Conservation (phyloP, 2,113 vertebrate species). For the Ranitomeya imitator region DNA sequence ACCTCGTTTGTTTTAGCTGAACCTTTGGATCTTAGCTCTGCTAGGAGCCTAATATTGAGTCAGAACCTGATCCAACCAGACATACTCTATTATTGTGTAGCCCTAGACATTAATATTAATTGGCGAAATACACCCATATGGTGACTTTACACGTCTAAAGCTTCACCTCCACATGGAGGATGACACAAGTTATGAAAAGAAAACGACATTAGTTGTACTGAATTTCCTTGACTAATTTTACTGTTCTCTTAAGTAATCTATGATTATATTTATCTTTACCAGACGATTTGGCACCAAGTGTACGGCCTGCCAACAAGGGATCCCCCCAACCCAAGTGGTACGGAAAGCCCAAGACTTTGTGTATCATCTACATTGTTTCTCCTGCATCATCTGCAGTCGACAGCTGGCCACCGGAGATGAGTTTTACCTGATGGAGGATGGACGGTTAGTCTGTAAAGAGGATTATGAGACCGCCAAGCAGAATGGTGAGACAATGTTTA, state of each 20-base stretch:
- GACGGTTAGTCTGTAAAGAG: constrained; percentile 96
- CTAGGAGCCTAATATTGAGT: neutral
- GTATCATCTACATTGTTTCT: constrained; percentile 97
- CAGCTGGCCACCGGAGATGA: constrained; percentile 96
- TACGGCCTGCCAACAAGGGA: constrained; percentile 97
- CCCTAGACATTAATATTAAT: neutral
- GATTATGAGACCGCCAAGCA: constrained; percentile 98
- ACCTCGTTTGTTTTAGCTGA: neutral
- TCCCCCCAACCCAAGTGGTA: constrained; percentile 97
- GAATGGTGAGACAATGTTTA: constrained; percentile 78
- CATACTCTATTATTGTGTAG: neutral
- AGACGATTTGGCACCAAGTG: constrained; percentile 99
- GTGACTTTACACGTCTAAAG: neutral
- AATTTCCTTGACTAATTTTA: neutral
- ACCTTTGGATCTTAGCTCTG: neutral
- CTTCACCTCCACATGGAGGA: neutral
- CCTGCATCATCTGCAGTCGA: constrained; percentile 96
- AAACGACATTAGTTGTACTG: neutral
- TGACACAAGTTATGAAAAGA: neutral
- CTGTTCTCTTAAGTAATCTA: neutral
- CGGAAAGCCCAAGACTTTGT: constrained; percentile 98
- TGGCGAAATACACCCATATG: neutral
- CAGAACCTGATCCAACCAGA: neutral
- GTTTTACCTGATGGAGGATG: constrained; percentile 99
- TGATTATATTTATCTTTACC: constrained; percentile 35